Evolutionary conservation across 2,797 vertebrate genomes (phyloP), one percentile per base, ranked within the genome.

Genomic region (Dendrocincla fuliginosa): DNA sequence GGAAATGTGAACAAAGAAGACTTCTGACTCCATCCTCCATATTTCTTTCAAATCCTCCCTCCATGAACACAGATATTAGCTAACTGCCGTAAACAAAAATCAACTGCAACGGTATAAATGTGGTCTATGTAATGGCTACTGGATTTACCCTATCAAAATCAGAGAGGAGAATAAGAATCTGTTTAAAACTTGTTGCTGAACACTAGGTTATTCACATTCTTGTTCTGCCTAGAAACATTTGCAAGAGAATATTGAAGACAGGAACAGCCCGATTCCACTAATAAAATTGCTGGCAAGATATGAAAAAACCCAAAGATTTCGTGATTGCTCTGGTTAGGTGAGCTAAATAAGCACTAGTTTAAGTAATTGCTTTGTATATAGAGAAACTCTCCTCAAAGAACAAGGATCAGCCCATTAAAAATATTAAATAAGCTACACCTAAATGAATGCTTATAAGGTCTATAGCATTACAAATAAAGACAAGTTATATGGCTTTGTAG

Each of bases 211-310:
- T 94, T 95, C 92, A 95, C 39, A 63, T 91, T 75, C 82, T 73
- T 81, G 16, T 89, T 84, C 92, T 91, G 69, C 24, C 69, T 96
- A 87, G 84, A 92, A 96, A 91, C 47, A 89, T 89, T 93, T 92
- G 68, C 23, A 90, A 92, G 80, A 83, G 67, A 93, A 68, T 89
- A 89, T 96, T 95, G 96, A 94, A 96, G 65, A 85, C 82, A 91
- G 89, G 55, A 95, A 92, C 55, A 93, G 75, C 71, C 32, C 2
- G 8, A 89, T 83, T 89, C 87, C 70, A 87, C 91, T 96, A 92
- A 96, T 88, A 91, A 93, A 94, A 94, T 81, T 87, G 6, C 35
- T 95, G 92, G 90, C 81, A 91, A 93, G 89, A 91, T 97, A 90
- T 96, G 81, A 96, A 96, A 96, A 95, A 69, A 20, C 57, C 61